Evolutionary conservation across 2,888 invertebrate species (phyloP), one percentile per base, ranked within the genome.

Genomic region (Erebia aethiops): DNA sequence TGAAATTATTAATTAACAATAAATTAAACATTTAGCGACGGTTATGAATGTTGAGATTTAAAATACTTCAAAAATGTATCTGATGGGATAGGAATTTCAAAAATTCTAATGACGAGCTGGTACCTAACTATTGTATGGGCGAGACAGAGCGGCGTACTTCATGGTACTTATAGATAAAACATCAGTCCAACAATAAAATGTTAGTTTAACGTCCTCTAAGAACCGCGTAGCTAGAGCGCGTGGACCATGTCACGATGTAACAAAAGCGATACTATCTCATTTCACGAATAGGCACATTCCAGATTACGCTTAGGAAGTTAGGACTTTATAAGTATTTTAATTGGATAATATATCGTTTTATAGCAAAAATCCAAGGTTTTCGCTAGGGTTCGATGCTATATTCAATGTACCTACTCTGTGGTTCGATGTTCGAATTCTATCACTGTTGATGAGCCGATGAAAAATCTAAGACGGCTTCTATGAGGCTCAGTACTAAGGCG

Each of bases 211-310:
- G 73, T 77, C 75, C 77, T 77, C 75, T 70, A 74, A 75, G 79
- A 78, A 78, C 71, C 67, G 67, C 67, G 67, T 52, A 58, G 58
- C 58, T 52, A 26, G 56, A 43, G 54, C 64, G 67, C 69, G 70
- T 65, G 68, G 16, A 16, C 21, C 67, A 66, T 70, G 74, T 78
- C 78, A 78, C 77, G 78, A 77, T 72, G 66, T 58, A 21, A 65
- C 16, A 43, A 54, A 69, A 63, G 65, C 69, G 79, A 79, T 79
- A 65, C 66, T 74, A 79, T 79, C 79, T 69, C 58, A 67, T 69
- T 75, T 76, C 77, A 79, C 77, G 77, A 74, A 60, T 11, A 46
- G 46, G 46, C 35, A 70, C 73, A 60, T 71, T 73, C 73, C 72
- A 35, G 13, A 69, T 72, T 72, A 71, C 71, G 46, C 21, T 61